Evolutionary conservation across 2,113 vertebrate species (phyloP).

Genomic region (Dasyornis broadbenti): DNA sequence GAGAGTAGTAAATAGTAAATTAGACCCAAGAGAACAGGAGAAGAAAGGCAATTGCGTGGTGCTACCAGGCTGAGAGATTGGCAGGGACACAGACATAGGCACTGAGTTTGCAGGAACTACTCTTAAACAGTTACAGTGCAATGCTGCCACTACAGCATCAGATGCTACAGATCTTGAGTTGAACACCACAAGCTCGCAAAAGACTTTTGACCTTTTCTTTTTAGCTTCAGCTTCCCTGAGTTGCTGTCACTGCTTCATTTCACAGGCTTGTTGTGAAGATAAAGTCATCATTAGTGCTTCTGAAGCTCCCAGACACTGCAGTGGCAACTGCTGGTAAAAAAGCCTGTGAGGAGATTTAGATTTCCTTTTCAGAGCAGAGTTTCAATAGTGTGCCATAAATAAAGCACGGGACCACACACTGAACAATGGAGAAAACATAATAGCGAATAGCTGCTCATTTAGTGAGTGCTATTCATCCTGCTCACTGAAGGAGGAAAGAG

Average conservation of each 20-base stretch:
- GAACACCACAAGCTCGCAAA: not conserved
- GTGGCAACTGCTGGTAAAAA: not conserved
- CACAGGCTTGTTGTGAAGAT: not conserved
- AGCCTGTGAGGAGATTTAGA: not conserved
- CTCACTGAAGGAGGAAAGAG: not conserved
- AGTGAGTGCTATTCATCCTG: not conserved
- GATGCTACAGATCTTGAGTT: not conserved
- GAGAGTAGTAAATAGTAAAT: not conserved
- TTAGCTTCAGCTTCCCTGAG: not conserved
- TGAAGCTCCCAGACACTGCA: not conserved
- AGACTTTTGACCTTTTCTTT: not conserved
- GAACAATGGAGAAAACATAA: conserved; percentile 31
- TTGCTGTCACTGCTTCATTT: not conserved
- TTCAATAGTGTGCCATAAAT: conserved; percentile 16
- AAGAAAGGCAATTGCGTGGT: not conserved
- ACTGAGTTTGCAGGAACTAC: not conserved
- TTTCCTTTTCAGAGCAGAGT: not conserved
- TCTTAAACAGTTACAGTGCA: not conserved
- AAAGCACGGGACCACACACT: conserved; percentile 13
- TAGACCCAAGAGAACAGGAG: not conserved
- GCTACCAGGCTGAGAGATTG: not conserved
- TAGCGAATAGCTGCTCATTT: conserved; percentile 7
- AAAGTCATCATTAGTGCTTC: not conserved
- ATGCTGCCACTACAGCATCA: not conserved
- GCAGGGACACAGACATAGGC: not conserved